phyloP scores from a whole-genome alignment of 2,113 vertebrate genomes.

The Ginglymostoma cirratum region DNA sequence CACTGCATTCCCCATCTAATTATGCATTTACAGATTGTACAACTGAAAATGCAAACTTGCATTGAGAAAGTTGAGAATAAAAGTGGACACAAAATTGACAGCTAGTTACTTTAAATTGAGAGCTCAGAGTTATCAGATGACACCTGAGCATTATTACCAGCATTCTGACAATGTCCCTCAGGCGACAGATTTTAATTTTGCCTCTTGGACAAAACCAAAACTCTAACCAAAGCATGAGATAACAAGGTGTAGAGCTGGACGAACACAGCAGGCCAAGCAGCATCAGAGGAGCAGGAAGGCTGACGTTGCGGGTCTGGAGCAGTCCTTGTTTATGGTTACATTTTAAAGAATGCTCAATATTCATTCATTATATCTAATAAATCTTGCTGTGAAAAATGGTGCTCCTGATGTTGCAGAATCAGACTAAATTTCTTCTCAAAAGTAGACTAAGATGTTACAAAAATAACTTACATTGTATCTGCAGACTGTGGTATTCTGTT shows the following conservation, averaged over 20 bases:
- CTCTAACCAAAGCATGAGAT: not conserved
- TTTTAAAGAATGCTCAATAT: not conserved
- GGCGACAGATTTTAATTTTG: not conserved
- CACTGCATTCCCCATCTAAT: not conserved
- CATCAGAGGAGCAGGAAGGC: no score
- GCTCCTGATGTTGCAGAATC: not conserved
- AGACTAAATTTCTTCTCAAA: not conserved
- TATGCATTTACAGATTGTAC: not conserved
- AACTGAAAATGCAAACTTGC: not conserved
- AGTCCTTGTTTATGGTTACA: not conserved
- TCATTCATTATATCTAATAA: no score
- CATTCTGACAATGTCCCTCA: not conserved
- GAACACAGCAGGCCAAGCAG: no score
- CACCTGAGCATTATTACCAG: not conserved
- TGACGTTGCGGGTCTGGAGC: no score
- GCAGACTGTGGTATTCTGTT: not conserved
- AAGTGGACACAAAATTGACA: not conserved
- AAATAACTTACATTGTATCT: slow-evolving; percentile 1
- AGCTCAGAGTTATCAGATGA: not conserved
- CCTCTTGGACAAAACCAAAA: not conserved
- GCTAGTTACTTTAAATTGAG: no score
- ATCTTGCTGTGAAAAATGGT: not conserved
- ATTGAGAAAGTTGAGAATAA: not conserved
- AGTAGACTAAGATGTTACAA: not conserved
- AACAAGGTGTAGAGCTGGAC: no score